Conservation (phyloP, 2,113 vertebrate species). For the Leiothrix lutea region DNA sequence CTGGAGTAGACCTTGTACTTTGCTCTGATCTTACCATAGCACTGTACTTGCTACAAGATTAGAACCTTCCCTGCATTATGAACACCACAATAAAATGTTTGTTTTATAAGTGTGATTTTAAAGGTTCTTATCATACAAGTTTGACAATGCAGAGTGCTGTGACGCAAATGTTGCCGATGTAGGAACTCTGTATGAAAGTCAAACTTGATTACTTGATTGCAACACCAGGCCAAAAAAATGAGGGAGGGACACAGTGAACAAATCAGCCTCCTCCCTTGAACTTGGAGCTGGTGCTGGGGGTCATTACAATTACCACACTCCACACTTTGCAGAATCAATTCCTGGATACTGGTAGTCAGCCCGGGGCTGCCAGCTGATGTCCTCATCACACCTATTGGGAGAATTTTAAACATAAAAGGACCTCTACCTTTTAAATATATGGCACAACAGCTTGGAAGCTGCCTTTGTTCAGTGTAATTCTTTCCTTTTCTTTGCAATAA, state of each 20-base stretch:
- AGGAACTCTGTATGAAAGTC: not conserved
- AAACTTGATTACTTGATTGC: not conserved
- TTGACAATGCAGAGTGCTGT: not conserved
- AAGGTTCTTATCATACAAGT: not conserved
- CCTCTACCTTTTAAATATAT: not conserved
- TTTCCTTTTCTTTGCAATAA: not conserved
- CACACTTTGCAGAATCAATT: not conserved
- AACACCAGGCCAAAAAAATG: not conserved
- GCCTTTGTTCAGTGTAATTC: not conserved
- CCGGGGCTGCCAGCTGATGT: not conserved
- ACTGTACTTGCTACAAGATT: not conserved
- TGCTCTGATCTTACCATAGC: not conserved
- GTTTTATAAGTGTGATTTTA: not conserved
- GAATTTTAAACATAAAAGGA: not conserved
- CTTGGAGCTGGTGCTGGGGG: not conserved
- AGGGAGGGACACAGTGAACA: not conserved
- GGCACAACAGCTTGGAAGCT: not conserved
- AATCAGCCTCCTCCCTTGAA: not conserved
- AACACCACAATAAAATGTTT: not conserved
- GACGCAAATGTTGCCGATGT: fast-evolving
- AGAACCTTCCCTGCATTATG: not conserved
- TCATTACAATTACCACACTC: not conserved
- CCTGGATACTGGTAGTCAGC: not conserved
- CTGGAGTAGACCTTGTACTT: not conserved
- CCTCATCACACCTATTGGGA: not conserved